Base-by-base conservation (phyloP, 1,140 invertebrate genomes). In the Nephotettix cincticeps region DNA sequence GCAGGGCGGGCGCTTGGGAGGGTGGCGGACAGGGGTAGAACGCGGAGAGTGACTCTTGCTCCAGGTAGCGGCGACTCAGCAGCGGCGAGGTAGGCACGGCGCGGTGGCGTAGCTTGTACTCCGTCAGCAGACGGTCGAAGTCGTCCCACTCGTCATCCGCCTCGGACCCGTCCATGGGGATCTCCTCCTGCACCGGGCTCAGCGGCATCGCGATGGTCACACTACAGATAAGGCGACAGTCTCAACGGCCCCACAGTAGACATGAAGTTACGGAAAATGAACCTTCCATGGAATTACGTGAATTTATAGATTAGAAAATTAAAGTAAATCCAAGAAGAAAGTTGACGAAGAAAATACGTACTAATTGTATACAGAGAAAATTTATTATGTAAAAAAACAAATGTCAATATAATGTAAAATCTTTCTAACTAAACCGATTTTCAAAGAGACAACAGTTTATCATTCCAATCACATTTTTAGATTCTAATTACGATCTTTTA, bases 21-120 rank as follows among this genome's bases (percentile, higher is more conserved):
- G 85, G 83, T 27, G 87, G 85, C 64, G 88, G 88, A 76, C 86
- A 88, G 14, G 88, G 88, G 80, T 89, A 89, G 78, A 89, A 89
- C 17, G 86, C 83, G 79, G 64, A 58, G 30, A 36, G 13, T 3
- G 29, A 28, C 71, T 45, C 3, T n/a, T 45, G 11, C 43, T 51
- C 19, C 27, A 29, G 21, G 45, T 54, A 70, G 25, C 54, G 51
- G 19, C 56, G 1, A 19, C 27, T 65, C 30, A 68, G 29, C 17
- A 71, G 28, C 1, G 71, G 51, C 13, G 75, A 66, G 11, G 71
- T 54, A 25, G 40, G 54, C 40, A 65, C 43, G 19, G 19, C 66
- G 21, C 65, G 72, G 1, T 69, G 70, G 13, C 76, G 65, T 28
- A 74, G 17, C 67, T 72, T 70, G 61, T 78, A 77, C 58, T 77